phyloP scores from a whole-genome alignment of 2,888 invertebrate genomes.

The Trichopoda pennipes region DNA sequence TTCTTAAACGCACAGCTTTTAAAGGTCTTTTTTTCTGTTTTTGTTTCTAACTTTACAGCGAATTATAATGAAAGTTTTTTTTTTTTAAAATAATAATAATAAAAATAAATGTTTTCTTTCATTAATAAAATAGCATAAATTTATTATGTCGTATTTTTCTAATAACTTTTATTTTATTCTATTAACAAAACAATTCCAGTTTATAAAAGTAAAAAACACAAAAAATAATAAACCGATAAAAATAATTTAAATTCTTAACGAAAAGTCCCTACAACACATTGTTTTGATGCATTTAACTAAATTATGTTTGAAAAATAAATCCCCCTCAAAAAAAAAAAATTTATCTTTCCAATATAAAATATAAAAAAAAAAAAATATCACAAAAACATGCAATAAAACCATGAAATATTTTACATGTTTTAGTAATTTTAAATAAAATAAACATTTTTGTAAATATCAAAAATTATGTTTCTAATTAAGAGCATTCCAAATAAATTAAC shows the following conservation, averaged over 20 bases:
- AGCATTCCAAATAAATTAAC: slow-evolving; percentile 61
- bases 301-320: slow-evolving; percentile 35
- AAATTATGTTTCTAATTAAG: slow-evolving; percentile 68
- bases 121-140: neutral
- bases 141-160: no score
- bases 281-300: slow-evolving; percentile 67
- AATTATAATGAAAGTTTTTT: no score
- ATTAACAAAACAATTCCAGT: neutral
- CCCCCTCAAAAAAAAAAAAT: slow-evolving; percentile 2
- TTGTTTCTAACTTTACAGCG: no score
- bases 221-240: neutral
- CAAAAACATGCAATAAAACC: slow-evolving; percentile 13
- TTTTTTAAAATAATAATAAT: neutral
- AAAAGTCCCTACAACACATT: slow-evolving; percentile 48
- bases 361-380: slow-evolving; percentile 1
- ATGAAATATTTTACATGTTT: slow-evolving; percentile 4
- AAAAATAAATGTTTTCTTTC: neutral
- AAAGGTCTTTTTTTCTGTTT: no score
- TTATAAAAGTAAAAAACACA: neutral
- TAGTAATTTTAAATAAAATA: slow-evolving; percentile 1
- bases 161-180: neutral
- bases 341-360: slow-evolving; percentile 31
- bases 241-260: neutral
- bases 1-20: no score
- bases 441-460: slow-evolving; percentile 23